Evolutionary conservation across 2,797 vertebrate species (phyloP).

Genomic region (Gymnodraco acuticeps): DNA sequence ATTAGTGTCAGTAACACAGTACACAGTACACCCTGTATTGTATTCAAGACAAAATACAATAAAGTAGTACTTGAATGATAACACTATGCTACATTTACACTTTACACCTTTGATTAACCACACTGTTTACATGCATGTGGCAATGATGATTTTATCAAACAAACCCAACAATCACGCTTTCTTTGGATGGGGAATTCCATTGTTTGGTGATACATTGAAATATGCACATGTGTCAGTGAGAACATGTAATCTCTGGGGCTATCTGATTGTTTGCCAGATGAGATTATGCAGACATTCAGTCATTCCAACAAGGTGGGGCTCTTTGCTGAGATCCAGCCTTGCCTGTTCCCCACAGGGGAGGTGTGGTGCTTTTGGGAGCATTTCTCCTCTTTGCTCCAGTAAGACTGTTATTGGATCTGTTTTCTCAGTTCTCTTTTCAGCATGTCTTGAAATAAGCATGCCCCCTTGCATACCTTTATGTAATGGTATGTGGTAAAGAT

Average conservation of each 20-base stretch:
- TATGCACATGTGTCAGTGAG: constrained; percentile 32
- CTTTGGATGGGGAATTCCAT: constrained; percentile 44
- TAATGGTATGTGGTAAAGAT: constrained; percentile 46
- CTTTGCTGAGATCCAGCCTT: constrained; percentile 66
- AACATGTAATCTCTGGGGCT: constrained; percentile 41
- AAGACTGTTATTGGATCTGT: constrained; percentile 62
- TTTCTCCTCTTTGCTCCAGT: constrained; percentile 68
- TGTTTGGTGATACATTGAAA: constrained; percentile 8
- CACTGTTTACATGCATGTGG: background rate
- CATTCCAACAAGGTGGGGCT: constrained; percentile 77
- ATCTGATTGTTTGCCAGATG: constrained; percentile 51
- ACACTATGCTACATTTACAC: background rate
- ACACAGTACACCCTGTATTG: constrained; percentile 5
- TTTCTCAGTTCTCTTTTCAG: constrained; percentile 44
- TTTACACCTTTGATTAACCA: background rate
- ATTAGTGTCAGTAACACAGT: constrained; percentile 34
- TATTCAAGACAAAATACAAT: constrained; percentile 30
- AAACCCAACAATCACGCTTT: background rate
- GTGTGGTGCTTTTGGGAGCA: constrained; percentile 71
- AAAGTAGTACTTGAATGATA: background rate
- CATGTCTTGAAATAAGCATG: constrained; percentile 59
- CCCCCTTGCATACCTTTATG: constrained; percentile 47
- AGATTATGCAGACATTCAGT: constrained; percentile 64
- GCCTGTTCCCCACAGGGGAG: constrained; percentile 70
- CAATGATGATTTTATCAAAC: constrained; percentile 10